Evolutionary conservation across 1,140 invertebrate species (phyloP).

Genomic region (Heliconius himera): DNA sequence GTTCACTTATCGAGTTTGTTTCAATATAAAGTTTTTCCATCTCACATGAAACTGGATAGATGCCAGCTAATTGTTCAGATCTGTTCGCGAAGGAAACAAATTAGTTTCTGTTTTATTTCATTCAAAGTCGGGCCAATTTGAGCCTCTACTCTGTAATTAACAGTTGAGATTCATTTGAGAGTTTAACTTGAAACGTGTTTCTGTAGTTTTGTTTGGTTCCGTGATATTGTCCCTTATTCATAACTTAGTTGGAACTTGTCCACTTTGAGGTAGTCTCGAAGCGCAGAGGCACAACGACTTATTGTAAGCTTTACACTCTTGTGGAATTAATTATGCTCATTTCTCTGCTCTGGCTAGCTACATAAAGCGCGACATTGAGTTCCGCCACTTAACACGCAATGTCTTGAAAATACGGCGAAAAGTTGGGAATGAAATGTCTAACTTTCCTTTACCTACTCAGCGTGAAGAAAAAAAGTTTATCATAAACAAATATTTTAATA

Average conservation of each 20-base stretch:
- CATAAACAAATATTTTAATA: background rate
- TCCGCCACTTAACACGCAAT: too few relatives aligned
- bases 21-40: constrained; percentile 28
- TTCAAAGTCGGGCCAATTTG: constrained; percentile 12
- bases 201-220: background rate
- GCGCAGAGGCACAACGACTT: too few relatives aligned
- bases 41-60: constrained; percentile 32
- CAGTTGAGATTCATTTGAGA: constrained; percentile 8
- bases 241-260: background rate
- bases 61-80: constrained; percentile 41
- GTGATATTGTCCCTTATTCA: background rate
- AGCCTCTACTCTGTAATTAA: background rate
- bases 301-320: too few relatives aligned
- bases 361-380: too few relatives aligned
- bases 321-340: too few relatives aligned
- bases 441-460: too few relatives aligned
- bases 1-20: constrained; percentile 15
- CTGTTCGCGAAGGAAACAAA: constrained; percentile 26
- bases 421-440: too few relatives aligned
- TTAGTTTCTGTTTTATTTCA: constrained; percentile 24
- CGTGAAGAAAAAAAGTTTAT: background rate
- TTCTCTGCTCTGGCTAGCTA: too few relatives aligned
- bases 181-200: background rate
- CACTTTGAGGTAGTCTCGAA: too few relatives aligned
- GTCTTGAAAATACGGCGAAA: too few relatives aligned